Base-by-base conservation (phyloP, 2,113 vertebrate genomes). In the Myotis lucifugus region DNA sequence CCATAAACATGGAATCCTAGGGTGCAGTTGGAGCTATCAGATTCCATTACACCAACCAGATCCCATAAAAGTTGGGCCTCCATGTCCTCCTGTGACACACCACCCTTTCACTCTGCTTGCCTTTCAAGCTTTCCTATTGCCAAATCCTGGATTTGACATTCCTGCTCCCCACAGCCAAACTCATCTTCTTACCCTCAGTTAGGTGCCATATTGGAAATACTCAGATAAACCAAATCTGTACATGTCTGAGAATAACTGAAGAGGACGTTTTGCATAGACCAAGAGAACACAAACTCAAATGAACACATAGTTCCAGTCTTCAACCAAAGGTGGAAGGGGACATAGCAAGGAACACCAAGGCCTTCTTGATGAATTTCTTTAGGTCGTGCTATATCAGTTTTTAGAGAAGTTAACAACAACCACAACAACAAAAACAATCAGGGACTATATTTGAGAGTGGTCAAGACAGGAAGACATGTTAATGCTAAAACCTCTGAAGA, bases 81-180 rank as follows among this genome's bases (percentile, higher is more conserved):
- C 0, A 0, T 37, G 25, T 77, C 54, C 52, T 91, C 42, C 34
- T 23, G 18, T 1, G 9, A 23, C 34, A 32, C 0, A 27, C 6
- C 1, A 2, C 14, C 52, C 66, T 37, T 37, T 18, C 42, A 52
- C 29, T 61, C 21, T 15, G 3, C 19, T 32, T 3, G 50, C 23
- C 14, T 37, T 87, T 25, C 32, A 64, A 32, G 50, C n/a, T 54
- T 46, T 82, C 72, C 32, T 46, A 27, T 17, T 90, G 25, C 77
- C 90, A 86, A 88, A 86, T 8, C 29, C 13, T 79, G 27, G 6
- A 18, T 46, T 88, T 72, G 13, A 59, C 50, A 56, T 4, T 32
- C 32, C 12, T 54, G 13, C 8, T 74, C 29, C 25, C 17, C 42
- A 66, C 4, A 72, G 34, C 46, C 32, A 78, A 61, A 74, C 3